Evolutionary conservation across 2,797 vertebrate species (phyloP).

Genomic region (Bradypus variegatus): DNA sequence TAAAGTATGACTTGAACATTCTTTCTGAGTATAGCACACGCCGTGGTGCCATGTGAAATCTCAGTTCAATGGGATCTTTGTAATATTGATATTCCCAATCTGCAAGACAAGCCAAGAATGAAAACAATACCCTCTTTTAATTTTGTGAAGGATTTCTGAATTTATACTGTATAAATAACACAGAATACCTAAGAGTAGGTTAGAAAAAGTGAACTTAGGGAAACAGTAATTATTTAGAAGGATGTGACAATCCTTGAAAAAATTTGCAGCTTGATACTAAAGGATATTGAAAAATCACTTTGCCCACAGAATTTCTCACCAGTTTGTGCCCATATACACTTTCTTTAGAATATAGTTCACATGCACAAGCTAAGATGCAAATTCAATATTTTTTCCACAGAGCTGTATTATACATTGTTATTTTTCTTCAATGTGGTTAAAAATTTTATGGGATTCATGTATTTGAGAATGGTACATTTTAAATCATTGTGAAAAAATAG

Average conservation of each 20-base stretch:
- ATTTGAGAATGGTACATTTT: background rate
- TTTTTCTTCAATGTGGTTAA: background rate
- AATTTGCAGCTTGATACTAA: conserved; percentile 26
- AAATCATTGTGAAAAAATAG: background rate
- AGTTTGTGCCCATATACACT: background rate
- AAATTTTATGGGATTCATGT: background rate
- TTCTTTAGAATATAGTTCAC: background rate
- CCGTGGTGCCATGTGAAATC: background rate
- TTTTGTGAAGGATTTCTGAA: conserved; percentile 50
- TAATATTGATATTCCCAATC: conserved; percentile 1
- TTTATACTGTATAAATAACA: background rate
- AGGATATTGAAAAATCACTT: conserved; percentile 17
- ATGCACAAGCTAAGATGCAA: background rate
- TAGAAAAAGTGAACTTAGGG: conserved; percentile 24
- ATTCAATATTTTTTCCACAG: background rate
- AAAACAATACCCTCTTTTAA: conserved; percentile 40
- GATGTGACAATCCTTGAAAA: conserved; percentile 25
- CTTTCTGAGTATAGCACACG: background rate
- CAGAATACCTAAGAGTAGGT: background rate
- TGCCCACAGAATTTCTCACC: background rate
- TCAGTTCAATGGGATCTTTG: conserved; percentile 2
- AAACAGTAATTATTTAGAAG: conserved; percentile 15
- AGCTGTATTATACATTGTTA: background rate
- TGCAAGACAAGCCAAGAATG: background rate
- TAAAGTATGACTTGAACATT: conserved; percentile 32